Base-by-base conservation (phyloP, 37 sponge, comb jelly and placozoan genomes). In the Spongilla lacustris region DNA sequence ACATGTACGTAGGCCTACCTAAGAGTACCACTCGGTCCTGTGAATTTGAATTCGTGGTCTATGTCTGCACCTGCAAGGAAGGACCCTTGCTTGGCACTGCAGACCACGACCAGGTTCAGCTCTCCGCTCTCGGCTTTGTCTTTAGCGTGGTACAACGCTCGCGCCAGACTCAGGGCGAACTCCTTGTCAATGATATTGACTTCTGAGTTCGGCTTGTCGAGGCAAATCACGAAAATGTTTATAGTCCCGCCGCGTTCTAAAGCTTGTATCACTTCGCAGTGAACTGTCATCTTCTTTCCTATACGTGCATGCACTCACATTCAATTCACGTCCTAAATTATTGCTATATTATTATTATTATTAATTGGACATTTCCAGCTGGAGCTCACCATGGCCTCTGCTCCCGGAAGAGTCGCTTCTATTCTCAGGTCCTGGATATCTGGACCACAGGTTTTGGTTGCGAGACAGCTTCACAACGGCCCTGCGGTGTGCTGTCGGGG, bases 51-150 rank as follows among this genome's bases (percentile, higher is more conserved):
- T 30, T 91, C 82, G 29, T 66, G 70, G 26, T 66, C 36, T 24
- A 91, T 86, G 73, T 85, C 91, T 10, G 91, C 91, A 38, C 91
- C 91, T 10, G 86, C 91, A 48, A 85, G 21, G 46, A 91, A 91
- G 21, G 50, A 73, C 0, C 58, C 50, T 0, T 78, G 24, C 69
- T 91, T 91, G 23, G 78, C 81, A 70, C 91, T 91, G 86, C 86
- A 85, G 17, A 91, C 14, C 32, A 85, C 86, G 35, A 91, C 91
- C 2, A 66, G 23, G 32, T 85, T 66, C n/a, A 91, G 41, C 58
- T 50, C 66, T 4, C 67, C 86, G 22, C 81, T 69, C 33, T 66
- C 33, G 2, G 78, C 83, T 35, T 84, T 68, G 68, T 67, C 9
- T 66, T 30, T 34, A n/a, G 85, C 78, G 22, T 35, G 75, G 66